Base-by-base conservation (phyloP, 2,888 invertebrate genomes). In the Abscondita cerata region DNA sequence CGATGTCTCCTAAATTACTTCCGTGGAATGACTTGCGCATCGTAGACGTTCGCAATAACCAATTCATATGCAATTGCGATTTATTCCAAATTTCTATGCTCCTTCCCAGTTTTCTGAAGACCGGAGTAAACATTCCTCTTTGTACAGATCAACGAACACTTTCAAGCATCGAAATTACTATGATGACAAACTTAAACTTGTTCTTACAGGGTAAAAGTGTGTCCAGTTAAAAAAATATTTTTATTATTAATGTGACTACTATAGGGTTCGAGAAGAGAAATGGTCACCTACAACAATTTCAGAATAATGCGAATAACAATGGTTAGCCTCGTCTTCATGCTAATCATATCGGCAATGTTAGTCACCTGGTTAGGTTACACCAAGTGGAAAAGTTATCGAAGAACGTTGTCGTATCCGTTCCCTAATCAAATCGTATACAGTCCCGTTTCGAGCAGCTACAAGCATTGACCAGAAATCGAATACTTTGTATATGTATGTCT, bases 11-110 rank as follows among this genome's bases (percentile, higher is more conserved):
- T 25, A 82, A 84, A 59, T 73, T 86, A 61, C 80, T 86, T 72
- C 82, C 83, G 54, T 87, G 87, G 87, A 77, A 80, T 1, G 75
- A 83, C 46, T 71, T 90, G 56, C 83, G 83, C 16, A 78, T 81
- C 4, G 73, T 90, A 47, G 83, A 85, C 65, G 83, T 88, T 75
- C 80, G 82, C 1, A 85, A 84, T n/a, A 90, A 90, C 80, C 84
- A 82, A 53, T 86, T 90, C 84, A 77, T 84, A 38, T 90, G 90
- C 74, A 85, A 86, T 73, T 90, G 90, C 73, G 75, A 80, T 2
- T 66, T 85, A 8, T 77, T 75, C 64, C 75, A 79, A 55, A 78
- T 80, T n/a, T 68, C 74, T 1, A 64, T 48, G 41, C 67, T 68
- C 11, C 59, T 80, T 38, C 61, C 69, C 5, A 62, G 59, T 8